Evolutionary conservation across 2,797 vertebrate species (phyloP).

Genomic region (Oreortyx pictus): DNA sequence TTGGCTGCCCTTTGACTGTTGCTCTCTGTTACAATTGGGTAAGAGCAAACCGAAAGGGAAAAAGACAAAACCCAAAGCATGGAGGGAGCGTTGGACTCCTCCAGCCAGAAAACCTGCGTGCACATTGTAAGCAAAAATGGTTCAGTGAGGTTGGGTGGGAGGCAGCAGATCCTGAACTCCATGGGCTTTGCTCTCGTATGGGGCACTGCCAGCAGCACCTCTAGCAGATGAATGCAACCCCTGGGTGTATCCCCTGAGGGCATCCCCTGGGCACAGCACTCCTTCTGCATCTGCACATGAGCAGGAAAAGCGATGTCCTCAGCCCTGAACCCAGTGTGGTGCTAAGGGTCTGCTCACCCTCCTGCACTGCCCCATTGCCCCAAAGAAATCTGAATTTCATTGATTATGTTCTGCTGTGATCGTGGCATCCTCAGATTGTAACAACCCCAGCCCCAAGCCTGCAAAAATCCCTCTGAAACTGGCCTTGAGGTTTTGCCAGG

Average conservation of each 20-base stretch:
- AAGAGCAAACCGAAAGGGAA: background rate
- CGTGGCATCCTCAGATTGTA: background rate
- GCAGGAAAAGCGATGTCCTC: no score
- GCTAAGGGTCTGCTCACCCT: no score
- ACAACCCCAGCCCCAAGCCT: background rate
- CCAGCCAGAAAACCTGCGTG: accelerated
- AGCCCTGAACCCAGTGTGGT: no score
- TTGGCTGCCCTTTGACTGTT: background rate
- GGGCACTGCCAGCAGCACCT: background rate
- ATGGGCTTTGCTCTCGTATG: background rate
- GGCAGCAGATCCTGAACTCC: no score
- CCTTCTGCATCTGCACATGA: no score
- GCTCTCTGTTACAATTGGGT: accelerated
- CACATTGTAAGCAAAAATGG: no score
- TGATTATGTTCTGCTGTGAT: background rate
- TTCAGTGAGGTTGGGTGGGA: background rate
- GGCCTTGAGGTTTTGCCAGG: background rate
- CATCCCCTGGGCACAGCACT: background rate
- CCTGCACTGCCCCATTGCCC: no score
- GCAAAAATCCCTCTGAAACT: background rate
- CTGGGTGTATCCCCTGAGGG: no score
- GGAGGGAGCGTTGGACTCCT: accelerated
- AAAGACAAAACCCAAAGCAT: accelerated
- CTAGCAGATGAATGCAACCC: no score
- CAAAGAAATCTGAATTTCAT: no score